Conservation (phyloP, 2,113 vertebrate species). For the Phainopepla nitens region DNA sequence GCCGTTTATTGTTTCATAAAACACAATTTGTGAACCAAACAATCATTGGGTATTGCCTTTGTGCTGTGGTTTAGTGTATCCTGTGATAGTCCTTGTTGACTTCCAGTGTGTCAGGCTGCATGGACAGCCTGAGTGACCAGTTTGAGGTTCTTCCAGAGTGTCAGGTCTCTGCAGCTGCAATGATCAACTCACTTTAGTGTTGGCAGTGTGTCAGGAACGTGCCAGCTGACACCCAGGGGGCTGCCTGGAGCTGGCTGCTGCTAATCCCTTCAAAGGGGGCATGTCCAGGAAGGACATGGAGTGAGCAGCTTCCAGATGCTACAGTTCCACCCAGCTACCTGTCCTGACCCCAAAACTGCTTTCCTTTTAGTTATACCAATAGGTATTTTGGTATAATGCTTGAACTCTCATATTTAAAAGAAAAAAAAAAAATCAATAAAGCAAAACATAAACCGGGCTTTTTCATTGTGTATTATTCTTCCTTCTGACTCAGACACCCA, state of each 20-base stretch:
- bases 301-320: not conserved
- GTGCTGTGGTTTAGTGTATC: not conserved
- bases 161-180: not conserved
- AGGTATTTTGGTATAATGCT: not conserved
- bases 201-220: not conserved
- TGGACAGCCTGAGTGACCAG: not conserved
- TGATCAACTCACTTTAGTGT: not conserved
- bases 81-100: not conserved
- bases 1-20: not conserved
- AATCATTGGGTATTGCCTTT: not conserved
- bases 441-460: not conserved
- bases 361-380: not conserved
- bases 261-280: not conserved
- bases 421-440: not conserved
- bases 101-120: rapidly evolving
- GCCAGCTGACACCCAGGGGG: not conserved
- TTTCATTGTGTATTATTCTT: not conserved
- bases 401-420: not conserved
- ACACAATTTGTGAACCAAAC: not conserved
- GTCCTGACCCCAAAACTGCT: not conserved
- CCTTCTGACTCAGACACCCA: not conserved
- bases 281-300: rapidly evolving
- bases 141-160: not conserved
- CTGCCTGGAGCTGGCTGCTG: not conserved
- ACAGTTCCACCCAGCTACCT: not conserved